Percentiles rank a stretch among this genome's conserved stretches.
phyloP scores from a whole-genome alignment of 2,797 vertebrate species.

The Leuciscus waleckii region DNA sequence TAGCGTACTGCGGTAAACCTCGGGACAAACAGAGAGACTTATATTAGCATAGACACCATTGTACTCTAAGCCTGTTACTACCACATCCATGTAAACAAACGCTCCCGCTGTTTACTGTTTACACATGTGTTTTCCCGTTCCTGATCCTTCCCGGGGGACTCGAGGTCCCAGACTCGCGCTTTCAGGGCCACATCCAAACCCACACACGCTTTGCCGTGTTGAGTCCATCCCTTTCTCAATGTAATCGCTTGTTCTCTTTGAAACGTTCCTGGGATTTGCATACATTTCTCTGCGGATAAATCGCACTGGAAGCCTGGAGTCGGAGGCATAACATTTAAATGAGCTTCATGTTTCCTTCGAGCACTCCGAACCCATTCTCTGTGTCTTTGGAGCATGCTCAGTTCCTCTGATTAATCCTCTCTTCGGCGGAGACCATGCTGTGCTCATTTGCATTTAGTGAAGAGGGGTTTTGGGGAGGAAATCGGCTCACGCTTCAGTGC shows the following conservation, averaged over 20 bases:
- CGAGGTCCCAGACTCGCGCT: conserved; percentile 32
- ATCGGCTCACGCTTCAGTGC: conserved; percentile 68
- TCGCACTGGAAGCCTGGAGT: conserved; percentile 75
- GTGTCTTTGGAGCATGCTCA: conserved; percentile 68
- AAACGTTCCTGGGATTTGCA: conserved; percentile 79
- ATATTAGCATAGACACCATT: too few relatives aligned
- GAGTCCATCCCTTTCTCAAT: conserved; percentile 74
- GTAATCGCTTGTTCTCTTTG: conserved; percentile 81
- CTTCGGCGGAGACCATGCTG: conserved; percentile 75
- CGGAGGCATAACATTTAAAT: conserved; percentile 82
- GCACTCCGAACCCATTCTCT: conserved; percentile 74
- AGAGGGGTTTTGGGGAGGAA: conserved; percentile 73
- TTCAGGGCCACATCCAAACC: conserved; percentile 64
- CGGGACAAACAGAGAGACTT: too few relatives aligned
- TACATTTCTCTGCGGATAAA: conserved; percentile 81
- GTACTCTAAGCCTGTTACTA: conserved; percentile 27
- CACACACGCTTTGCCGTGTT: conserved; percentile 61
- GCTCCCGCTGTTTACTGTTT: conserved; percentile 47
- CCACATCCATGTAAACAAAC: conserved; percentile 47
- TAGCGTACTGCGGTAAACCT: too few relatives aligned
- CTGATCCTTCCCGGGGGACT: conserved; percentile 25
- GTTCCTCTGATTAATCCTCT: conserved; percentile 78
- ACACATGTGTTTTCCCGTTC: conserved; percentile 34
- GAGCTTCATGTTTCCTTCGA: conserved; percentile 73
- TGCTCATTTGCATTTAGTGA: conserved; percentile 78